phyloP scores from a whole-genome alignment of 2,888 invertebrate species.

The Sclerodermus sp. region DNA sequence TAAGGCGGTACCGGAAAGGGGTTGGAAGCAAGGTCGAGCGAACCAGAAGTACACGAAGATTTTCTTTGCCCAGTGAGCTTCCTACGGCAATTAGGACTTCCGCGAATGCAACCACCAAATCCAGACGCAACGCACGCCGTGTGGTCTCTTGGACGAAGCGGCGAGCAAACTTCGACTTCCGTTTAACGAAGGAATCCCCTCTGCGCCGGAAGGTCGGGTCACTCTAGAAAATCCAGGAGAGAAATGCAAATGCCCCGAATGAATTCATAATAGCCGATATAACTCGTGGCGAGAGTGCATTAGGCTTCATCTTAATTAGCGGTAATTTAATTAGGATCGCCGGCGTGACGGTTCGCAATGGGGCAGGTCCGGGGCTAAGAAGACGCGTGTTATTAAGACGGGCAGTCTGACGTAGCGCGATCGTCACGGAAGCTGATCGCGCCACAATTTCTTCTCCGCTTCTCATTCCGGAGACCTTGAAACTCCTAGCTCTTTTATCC shows the following conservation, averaged over 20 bases:
- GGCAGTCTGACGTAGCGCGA: constrained; percentile 35
- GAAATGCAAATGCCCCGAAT: constrained; percentile 17
- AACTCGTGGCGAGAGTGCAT: constrained; percentile 45
- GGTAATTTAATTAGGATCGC: constrained; percentile 55
- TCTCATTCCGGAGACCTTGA: too few species aligned
- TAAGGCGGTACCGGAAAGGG: constrained; percentile 13
- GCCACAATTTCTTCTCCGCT: too few species aligned
- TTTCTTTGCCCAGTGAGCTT: constrained; percentile 20
- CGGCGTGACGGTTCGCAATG: constrained; percentile 51
- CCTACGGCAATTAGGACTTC: constrained; percentile 35
- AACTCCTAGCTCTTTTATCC: too few species aligned
- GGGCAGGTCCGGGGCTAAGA: constrained; percentile 48
- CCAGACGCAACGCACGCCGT: not conserved
- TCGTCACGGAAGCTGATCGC: constrained; percentile 49
- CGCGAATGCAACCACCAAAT: constrained; percentile 22
- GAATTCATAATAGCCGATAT: constrained; percentile 38
- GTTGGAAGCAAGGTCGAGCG: constrained; percentile 36
- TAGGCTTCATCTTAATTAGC: constrained; percentile 57
- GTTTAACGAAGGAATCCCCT: too few species aligned
- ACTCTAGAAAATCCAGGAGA: too few species aligned
- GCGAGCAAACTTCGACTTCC: too few species aligned
- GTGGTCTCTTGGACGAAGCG: too few species aligned
- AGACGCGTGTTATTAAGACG: constrained; percentile 46
- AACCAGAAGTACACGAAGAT: constrained; percentile 25
- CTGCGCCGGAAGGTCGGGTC: too few species aligned